Evolutionary conservation across 2,888 invertebrate genomes (phyloP).

Genomic region (Ctenicera cuprea): DNA sequence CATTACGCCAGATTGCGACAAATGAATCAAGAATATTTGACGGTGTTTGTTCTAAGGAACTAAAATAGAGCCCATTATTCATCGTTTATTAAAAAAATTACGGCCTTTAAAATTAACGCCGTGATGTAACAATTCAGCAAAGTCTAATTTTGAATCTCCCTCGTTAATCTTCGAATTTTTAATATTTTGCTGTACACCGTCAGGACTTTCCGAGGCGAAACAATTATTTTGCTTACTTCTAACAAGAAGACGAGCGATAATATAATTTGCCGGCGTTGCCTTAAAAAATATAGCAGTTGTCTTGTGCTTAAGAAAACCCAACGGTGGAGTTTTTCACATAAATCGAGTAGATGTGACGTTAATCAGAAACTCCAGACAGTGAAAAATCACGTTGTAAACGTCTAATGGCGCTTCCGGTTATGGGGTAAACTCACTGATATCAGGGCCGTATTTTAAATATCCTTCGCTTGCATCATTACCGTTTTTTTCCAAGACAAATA

Average conservation of each 20-base stretch:
- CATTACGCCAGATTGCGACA: constrained; percentile 32
- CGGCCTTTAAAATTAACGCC: neutral
- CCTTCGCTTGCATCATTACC: too few species aligned
- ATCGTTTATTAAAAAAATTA: constrained; percentile 9
- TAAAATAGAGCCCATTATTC: constrained; percentile 11
- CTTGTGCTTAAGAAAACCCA: constrained; percentile 15
- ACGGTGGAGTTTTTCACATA: constrained; percentile 11
- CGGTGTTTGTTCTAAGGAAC: constrained; percentile 24
- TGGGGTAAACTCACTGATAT: neutral
- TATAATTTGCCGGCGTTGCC: constrained; percentile 7
- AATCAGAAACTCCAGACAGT: constrained; percentile 10
- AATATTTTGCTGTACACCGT: too few species aligned
- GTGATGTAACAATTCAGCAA: too few species aligned
- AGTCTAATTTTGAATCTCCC: neutral
- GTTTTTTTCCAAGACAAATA: too few species aligned
- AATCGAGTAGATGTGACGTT: constrained; percentile 14
- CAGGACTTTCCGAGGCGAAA: constrained; percentile 1
- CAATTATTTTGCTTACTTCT: neutral
- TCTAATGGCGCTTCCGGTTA: constrained; percentile 4
- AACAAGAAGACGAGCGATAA: constrained; percentile 12
- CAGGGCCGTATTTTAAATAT: neutral
- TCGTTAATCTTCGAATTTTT: neutral
- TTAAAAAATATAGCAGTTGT: constrained; percentile 15
- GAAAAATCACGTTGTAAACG: constrained; percentile 17
- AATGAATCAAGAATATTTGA: constrained; percentile 14